Conservation (phyloP, 2,888 invertebrate genomes). For the Dioctria linearis region DNA sequence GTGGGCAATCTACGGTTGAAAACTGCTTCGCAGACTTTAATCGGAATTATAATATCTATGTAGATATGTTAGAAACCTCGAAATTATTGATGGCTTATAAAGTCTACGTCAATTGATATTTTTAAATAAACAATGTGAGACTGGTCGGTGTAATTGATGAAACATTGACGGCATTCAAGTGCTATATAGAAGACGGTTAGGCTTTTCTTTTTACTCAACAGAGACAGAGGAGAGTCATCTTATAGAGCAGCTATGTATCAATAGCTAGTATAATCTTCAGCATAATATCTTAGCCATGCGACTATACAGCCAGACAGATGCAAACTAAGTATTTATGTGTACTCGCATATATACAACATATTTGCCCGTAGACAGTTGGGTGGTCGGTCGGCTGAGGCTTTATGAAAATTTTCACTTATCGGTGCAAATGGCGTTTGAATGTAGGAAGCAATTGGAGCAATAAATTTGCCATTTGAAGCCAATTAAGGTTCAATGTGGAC, state of each 20-base stretch:
- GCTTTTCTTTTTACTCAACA: too few relatives aligned
- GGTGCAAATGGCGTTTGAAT: slow-evolving; percentile 33
- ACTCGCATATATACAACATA: not conserved
- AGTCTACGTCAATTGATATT: slow-evolving; percentile 40
- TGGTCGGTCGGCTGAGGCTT: not conserved
- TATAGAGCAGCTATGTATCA: too few relatives aligned
- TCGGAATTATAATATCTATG: not conserved
- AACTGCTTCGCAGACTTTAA: not conserved
- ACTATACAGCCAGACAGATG: not conserved
- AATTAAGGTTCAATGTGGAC: slow-evolving; percentile 52
- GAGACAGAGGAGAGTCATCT: too few relatives aligned
- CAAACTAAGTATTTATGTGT: not conserved
- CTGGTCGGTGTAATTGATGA: slow-evolving; percentile 27
- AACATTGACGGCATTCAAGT: slow-evolving; percentile 28
- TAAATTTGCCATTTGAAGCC: slow-evolving; percentile 53
- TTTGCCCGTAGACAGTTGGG: slow-evolving; percentile 28
- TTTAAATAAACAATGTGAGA: slow-evolving; percentile 25
- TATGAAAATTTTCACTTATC: slow-evolving; percentile 41
- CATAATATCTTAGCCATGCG: too few relatives aligned
- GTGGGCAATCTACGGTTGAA: not conserved
- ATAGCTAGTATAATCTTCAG: too few relatives aligned
- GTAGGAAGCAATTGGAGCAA: slow-evolving; percentile 49
- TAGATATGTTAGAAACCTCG: slow-evolving; percentile 23
- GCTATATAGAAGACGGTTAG: not conserved
- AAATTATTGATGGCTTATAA: slow-evolving; percentile 28